Percentiles rank a stretch among this genome's conserved stretches.
Conservation (phyloP, 2,888 invertebrate genomes). For the Scaptodrosophila latifasciaeformis region DNA sequence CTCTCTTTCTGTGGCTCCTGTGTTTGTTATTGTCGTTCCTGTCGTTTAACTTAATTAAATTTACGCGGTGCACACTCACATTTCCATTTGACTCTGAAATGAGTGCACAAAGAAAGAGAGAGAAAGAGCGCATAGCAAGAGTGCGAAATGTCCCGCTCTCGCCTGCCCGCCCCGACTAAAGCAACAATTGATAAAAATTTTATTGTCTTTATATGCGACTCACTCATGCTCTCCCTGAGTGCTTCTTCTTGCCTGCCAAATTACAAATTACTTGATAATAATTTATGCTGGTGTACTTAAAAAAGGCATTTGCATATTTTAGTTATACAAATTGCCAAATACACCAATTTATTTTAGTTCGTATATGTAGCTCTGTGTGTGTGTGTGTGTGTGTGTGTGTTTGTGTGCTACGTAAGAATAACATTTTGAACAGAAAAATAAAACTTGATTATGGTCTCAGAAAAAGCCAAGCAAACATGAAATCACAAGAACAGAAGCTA, state of each 20-base stretch:
- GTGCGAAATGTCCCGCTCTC: slow-evolving; percentile 5
- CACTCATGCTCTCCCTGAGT: not conserved
- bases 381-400: no score
- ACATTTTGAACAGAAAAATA: slow-evolving; percentile 3
- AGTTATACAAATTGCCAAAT: slow-evolving; percentile 21
- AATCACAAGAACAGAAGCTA: no score
- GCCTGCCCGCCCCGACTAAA: slow-evolving; percentile 6
- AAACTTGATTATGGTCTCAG: slow-evolving; percentile 32
- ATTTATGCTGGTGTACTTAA: slow-evolving; percentile 22
- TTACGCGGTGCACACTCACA: slow-evolving; percentile 45
- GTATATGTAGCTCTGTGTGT: no score
- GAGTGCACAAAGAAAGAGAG: no score
- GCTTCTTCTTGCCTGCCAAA: not conserved
- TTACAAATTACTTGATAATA: slow-evolving; percentile 35
- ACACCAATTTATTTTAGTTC: not conserved
- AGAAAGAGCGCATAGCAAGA: slow-evolving; percentile 6
- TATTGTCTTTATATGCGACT: slow-evolving; percentile 43
- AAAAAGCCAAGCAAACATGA: slow-evolving; percentile 25
- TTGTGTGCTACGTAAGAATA: no score
- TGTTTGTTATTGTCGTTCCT: slow-evolving; percentile 31
- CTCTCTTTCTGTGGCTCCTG: slow-evolving; percentile 10
- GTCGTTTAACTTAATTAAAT: slow-evolving; percentile 66
- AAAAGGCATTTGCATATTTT: slow-evolving; percentile 38
- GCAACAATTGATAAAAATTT: slow-evolving; percentile 62
- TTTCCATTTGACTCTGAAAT: slow-evolving; percentile 34